Evolutionary conservation across 2,113 vertebrate species (phyloP).

Genomic region (Accipiter virgatus): DNA sequence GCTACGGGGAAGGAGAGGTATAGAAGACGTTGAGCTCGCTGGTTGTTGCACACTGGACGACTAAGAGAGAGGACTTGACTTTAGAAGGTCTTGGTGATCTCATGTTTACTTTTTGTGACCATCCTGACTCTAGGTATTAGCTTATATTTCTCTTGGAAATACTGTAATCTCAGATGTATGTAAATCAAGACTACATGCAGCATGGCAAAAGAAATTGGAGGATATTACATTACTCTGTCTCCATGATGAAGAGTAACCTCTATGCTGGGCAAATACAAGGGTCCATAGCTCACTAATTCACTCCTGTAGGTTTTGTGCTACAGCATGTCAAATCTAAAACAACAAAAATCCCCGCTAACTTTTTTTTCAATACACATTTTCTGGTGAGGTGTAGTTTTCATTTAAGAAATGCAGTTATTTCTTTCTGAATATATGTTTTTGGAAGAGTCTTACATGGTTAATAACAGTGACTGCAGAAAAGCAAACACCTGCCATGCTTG

Average conservation of each 20-base stretch:
- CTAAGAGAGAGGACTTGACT: neutral
- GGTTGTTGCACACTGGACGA: neutral
- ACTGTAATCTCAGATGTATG: neutral
- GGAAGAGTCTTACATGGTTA: neutral
- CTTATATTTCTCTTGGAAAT: neutral
- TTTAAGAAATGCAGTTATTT: neutral
- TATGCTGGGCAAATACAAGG: neutral
- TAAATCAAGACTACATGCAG: neutral
- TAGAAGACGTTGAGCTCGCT: neutral
- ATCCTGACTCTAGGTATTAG: neutral
- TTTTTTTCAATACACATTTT: neutral
- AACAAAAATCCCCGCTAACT: neutral
- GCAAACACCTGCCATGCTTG: neutral
- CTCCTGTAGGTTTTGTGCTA: neutral
- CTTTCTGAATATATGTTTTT: neutral
- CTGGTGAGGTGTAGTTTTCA: neutral
- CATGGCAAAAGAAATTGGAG: neutral
- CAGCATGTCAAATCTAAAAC: neutral
- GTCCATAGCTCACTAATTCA: neutral
- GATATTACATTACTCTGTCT: neutral
- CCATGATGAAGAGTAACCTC: neutral
- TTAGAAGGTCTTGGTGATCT: neutral
- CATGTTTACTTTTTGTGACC: neutral
- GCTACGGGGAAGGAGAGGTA: neutral
- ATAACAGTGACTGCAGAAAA: neutral